Conservation (phyloP, 2,888 invertebrate species). For the Acrobeloides nanus region DNA sequence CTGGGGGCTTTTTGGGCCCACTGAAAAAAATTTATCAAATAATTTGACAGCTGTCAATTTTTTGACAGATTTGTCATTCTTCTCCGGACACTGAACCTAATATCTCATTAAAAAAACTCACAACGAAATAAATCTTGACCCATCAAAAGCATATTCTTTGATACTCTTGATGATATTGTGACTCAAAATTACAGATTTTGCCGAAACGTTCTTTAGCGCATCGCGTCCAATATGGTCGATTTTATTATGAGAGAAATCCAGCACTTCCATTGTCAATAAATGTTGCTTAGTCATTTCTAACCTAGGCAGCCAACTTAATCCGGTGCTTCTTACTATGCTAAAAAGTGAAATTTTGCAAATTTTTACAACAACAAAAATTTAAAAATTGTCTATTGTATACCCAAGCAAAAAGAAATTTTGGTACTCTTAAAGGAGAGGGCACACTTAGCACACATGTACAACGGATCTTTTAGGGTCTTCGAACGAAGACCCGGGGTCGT, state of each 20-base stretch:
- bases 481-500: too few species aligned
- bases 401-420: too few species aligned
- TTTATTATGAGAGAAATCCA: conserved; percentile 9
- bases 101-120: conserved; percentile 21
- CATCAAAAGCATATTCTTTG: conserved; percentile 33
- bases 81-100: too few species aligned
- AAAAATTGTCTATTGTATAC: too few species aligned
- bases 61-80: too few species aligned
- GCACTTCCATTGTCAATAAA: conserved; percentile 20
- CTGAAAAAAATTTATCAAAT: too few species aligned
- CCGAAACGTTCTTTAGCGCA: conserved; percentile 11
- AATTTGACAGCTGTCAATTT: too few species aligned
- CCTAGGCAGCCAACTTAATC: conserved; percentile 21
- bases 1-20: too few species aligned
- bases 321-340: conserved; percentile 22
- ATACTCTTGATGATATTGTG: conserved; percentile 28
- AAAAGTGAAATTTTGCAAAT: conserved; percentile 5
- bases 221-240: conserved; percentile 21
- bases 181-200: conserved; percentile 7
- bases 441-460: too few species aligned
- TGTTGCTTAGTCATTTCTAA: conserved; percentile 24
- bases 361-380: too few species aligned
- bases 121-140: conserved; percentile 34
- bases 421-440: too few species aligned
- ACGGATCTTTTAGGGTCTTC: too few species aligned